phyloP scores from a whole-genome alignment of 2,113 vertebrate genomes.

The Clarias magur region DNA sequence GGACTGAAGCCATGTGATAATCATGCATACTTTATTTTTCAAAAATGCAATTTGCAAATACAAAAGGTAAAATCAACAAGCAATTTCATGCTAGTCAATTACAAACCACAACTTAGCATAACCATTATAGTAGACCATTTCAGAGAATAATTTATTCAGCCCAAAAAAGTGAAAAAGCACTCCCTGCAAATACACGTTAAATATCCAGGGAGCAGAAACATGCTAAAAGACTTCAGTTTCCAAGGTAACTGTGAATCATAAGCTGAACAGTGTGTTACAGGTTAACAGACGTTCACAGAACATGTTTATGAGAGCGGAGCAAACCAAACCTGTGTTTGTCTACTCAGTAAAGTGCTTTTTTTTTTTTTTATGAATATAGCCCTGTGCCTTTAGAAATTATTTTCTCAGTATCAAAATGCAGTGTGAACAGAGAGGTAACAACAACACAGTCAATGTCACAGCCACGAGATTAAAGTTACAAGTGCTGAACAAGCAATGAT shows the following conservation, averaged over 20 bases:
- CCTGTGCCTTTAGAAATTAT: constrained; percentile 63
- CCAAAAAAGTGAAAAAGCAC: constrained; percentile 12
- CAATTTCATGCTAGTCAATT: constrained; percentile 50
- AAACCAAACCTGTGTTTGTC: constrained; percentile 34
- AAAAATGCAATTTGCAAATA: constrained; percentile 46
- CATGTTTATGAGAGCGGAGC: constrained; percentile 37
- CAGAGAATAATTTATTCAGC: neutral
- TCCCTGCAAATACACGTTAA: neutral
- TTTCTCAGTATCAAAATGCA: constrained; percentile 43
- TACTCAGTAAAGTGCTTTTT: constrained; percentile 62
- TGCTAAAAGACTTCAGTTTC: constrained; percentile 30
- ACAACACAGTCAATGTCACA: constrained; percentile 20
- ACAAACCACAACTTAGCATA: constrained; percentile 1
- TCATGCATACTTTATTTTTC: constrained; percentile 55
- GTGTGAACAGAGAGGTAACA: constrained; percentile 17
- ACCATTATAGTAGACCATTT: constrained; percentile 7
- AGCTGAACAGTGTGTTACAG: constrained; percentile 51
- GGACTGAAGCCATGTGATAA: neutral
- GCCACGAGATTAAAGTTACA: constrained; percentile 38
- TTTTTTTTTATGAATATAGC: constrained; percentile 61
- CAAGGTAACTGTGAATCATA: constrained; percentile 46
- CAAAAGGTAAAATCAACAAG: constrained; percentile 40
- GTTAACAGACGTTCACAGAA: constrained; percentile 59
- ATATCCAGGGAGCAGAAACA: constrained; percentile 25
- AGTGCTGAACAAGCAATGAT: constrained; percentile 40